A percentile compares a stretch with the other conserved stretches of the same genome.
Evolutionary conservation across 92 coral and sea anemone species (phyloP).

Genomic region (Montipora capitata): DNA sequence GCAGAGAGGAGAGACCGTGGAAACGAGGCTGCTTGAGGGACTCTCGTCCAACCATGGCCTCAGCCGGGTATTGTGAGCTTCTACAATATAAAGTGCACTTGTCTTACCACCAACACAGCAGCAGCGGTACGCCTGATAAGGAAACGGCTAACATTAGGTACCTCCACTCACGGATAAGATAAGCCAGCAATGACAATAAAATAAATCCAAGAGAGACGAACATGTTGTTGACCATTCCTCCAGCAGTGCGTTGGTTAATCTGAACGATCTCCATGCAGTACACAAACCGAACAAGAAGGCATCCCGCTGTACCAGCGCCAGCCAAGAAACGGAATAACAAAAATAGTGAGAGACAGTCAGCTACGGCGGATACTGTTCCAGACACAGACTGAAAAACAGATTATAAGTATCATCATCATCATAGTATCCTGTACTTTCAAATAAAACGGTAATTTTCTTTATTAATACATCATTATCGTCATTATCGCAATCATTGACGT

Average conservation of each 20-base stretch:
- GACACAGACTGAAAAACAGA: slow-evolving; percentile 61
- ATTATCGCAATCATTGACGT: too few relatives aligned
- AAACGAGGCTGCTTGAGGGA: too few relatives aligned
- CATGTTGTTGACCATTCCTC: slow-evolving; percentile 81
- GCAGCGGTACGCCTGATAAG: slow-evolving; percentile 70
- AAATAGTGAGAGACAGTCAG: slow-evolving; percentile 90
- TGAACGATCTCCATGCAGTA: slow-evolving; percentile 87
- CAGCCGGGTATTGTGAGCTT: too few relatives aligned
- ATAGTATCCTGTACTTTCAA: too few relatives aligned
- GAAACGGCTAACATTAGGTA: slow-evolving; percentile 80
- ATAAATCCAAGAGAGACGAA: slow-evolving; percentile 81
- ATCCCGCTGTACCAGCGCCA: slow-evolving; percentile 87
- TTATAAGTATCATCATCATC: too few relatives aligned
- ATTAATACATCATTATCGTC: too few relatives aligned
- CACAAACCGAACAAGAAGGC: slow-evolving; percentile 85
- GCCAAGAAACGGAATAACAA: slow-evolving; percentile 82
- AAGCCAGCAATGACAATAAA: slow-evolving; percentile 79
- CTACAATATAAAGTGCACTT: not conserved
- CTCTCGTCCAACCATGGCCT: too few relatives aligned
- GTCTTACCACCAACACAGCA: slow-evolving; percentile 86
- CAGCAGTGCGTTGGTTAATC: slow-evolving; percentile 78
- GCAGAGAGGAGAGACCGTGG: too few relatives aligned
- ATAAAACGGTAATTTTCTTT: too few relatives aligned
- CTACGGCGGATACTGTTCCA: slow-evolving; percentile 81
- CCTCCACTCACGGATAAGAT: slow-evolving; percentile 91